Percentiles rank a stretch among this genome's conserved stretches.
Conservation (phyloP, 2,113 vertebrate species). For the Petrocephalus zakoni region DNA sequence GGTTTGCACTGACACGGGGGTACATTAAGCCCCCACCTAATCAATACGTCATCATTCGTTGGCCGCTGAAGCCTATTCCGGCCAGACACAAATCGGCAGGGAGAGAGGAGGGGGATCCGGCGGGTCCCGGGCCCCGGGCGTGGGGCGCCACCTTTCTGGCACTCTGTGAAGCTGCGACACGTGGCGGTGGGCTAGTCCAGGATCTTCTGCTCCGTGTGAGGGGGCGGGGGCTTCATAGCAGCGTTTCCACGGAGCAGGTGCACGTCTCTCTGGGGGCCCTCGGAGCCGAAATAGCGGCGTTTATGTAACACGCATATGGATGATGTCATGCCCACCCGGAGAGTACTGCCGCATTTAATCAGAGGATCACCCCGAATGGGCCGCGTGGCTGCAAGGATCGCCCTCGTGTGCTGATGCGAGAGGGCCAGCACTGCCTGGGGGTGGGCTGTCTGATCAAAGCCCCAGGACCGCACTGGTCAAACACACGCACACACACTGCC, state of each 20-base stretch:
- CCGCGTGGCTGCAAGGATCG: not conserved
- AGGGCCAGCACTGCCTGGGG: not conserved
- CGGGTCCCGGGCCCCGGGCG: not conserved
- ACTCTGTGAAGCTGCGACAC: not conserved
- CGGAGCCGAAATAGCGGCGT: not conserved
- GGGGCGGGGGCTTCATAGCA: not conserved
- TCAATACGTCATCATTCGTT: not conserved
- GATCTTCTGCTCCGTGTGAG: not conserved
- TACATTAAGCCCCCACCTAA: not conserved
- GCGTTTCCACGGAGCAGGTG: not conserved
- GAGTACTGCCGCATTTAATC: not conserved
- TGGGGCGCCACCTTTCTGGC: not conserved
- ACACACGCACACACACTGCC: not conserved
- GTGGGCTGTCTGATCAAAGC: not conserved
- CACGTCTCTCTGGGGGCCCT: not conserved
- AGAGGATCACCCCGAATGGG: not conserved
- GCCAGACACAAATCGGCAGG: not conserved
- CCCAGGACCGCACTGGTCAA: not conserved
- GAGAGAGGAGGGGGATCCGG: not conserved
- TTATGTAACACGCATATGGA: conserved; percentile 5
- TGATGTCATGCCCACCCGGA: not conserved
- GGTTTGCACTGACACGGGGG: not conserved
- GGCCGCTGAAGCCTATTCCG: not conserved
- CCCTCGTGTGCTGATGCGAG: too few relatives aligned
- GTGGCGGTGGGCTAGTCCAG: not conserved